phyloP scores from a whole-genome alignment of 2,797 vertebrate genomes.

The Melanotaenia parkinsoni region DNA sequence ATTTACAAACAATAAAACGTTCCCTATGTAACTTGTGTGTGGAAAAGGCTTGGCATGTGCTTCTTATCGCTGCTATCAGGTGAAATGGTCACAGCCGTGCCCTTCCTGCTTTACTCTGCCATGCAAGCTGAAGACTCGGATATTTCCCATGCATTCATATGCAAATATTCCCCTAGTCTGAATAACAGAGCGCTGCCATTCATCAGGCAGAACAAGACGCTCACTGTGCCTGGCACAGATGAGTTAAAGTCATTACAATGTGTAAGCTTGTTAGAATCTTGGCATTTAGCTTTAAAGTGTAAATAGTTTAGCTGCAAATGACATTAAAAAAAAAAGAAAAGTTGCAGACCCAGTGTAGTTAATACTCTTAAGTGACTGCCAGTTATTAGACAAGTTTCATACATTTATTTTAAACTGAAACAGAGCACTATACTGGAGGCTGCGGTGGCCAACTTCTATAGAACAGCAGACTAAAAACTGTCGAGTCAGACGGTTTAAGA shows the following conservation, averaged over 20 bases:
- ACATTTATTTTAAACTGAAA: no score
- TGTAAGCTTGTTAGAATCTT: not conserved
- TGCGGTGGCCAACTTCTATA: no score
- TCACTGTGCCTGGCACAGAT: conserved; percentile 36
- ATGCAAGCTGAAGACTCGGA: conserved; percentile 9
- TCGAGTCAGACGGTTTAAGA: no score
- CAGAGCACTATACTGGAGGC: no score
- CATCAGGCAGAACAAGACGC: conserved; percentile 52
- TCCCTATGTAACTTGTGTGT: not conserved
- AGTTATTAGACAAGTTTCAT: no score
- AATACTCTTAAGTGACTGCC: not conserved
- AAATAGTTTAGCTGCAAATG: not conserved
- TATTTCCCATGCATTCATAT: conserved; percentile 49
- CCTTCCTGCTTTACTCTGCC: conserved; percentile 20
- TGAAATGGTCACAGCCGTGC: conserved; percentile 3
- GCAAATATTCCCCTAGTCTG: conserved; percentile 37
- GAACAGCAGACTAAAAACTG: no score
- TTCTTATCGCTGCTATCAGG: conserved; percentile 12
- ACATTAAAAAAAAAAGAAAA: not conserved
- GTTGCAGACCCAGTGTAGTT: no score
- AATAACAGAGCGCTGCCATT: conserved; percentile 41
- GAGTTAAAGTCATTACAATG: not conserved
- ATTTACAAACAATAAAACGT: not conserved
- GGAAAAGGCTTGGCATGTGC: not conserved
- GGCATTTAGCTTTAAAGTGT: not conserved